Evolutionary conservation across 2,113 vertebrate species (phyloP), one percentile per base, ranked within the genome.

Genomic region (Scopus umbretta): DNA sequence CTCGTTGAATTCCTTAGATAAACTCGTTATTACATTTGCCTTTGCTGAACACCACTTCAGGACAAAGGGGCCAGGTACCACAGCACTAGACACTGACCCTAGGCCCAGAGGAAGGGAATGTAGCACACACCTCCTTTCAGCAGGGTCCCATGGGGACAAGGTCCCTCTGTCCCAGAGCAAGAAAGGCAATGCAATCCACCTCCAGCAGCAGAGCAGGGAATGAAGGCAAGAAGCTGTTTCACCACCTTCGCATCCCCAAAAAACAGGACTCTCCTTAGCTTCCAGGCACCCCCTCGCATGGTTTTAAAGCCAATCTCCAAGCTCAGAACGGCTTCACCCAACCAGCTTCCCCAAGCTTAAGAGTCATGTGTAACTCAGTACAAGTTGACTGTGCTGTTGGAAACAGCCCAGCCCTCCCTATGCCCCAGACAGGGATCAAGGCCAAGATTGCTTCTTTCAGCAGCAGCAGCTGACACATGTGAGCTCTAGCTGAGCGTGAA

Each of bases 1-100:
- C n/a, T n/a, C n/a, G n/a, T n/a, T n/a, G 67, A 83, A 92, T 92
- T 90, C 59, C 80, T 92, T 21, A 67, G 81, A 82, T 88, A 86
- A 93, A 73, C 19, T 80, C 42, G 42, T 61, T 42, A 58, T 15
- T 66, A 34, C 1, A 1, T 65, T 80, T 90, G 11, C 61, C 47
- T 79, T 67, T 14, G 50, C 49, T 32, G 38, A 90, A n/a, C 29
- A 58, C 27, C 62, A 80, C 86, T 76, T 65, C 62, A 70, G 63
- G 45, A 83, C 36, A 59, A 76, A 80, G 5, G 6, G 36, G 13
- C 2, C 3, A 76, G 67, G 72, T 59, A 80, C 22, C 29, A 61
- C 53, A 61, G 79, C 71, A 58, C 62, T n/a, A 70, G 22, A 58
- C 80, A 88, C 32, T 38, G 53, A 72, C 29, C 42, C 30, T 14